Percentiles rank a stretch among this genome's conserved stretches.
Conservation (phyloP, 2,888 invertebrate genomes). For the Philereme transversata region DNA sequence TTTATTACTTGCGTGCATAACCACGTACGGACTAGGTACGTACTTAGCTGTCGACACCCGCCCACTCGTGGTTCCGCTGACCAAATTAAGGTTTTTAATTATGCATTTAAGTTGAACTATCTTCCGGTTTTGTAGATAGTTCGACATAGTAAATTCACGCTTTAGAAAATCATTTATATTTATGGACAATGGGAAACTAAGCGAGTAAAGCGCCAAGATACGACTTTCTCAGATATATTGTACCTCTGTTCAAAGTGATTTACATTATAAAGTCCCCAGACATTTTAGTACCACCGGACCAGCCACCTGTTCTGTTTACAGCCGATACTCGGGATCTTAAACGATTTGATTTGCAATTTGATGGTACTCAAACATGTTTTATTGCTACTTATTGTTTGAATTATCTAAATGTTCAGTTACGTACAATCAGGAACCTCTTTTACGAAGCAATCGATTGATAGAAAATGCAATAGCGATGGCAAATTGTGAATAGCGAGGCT, state of each 20-base stretch:
- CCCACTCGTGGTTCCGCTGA: conserved; percentile 28
- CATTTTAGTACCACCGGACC: conserved; percentile 23
- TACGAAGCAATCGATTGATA: too few relatives aligned
- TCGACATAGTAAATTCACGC: conserved; percentile 33
- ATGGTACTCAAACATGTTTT: conserved; percentile 41
- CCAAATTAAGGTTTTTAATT: conserved; percentile 39
- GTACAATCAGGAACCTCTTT: conserved; percentile 12
- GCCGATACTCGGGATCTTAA: conserved; percentile 22
- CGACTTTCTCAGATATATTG: conserved; percentile 33
- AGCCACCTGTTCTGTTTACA: conserved; percentile 27
- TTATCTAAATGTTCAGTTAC: conserved; percentile 34
- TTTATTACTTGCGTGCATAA: conserved; percentile 34
- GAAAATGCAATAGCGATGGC: conserved; percentile 20
- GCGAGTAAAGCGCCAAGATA: conserved; percentile 33
- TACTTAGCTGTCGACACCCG: conserved; percentile 30
- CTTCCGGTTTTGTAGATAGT: conserved; percentile 34
- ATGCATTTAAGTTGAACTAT: conserved; percentile 34
- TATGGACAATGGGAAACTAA: conserved; percentile 33
- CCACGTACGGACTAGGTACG: conserved; percentile 25
- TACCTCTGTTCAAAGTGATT: conserved; percentile 29
- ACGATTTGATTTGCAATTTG: conserved; percentile 40
- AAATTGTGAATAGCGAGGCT: conserved; percentile 15
- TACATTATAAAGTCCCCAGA: conserved; percentile 33
- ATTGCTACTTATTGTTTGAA: conserved; percentile 32
- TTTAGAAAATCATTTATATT: conserved; percentile 37